Percentiles rank a stretch among this genome's conserved stretches.
Evolutionary conservation across 2,113 vertebrate species (phyloP).

Genomic region (Rhabdomys dilectus): DNA sequence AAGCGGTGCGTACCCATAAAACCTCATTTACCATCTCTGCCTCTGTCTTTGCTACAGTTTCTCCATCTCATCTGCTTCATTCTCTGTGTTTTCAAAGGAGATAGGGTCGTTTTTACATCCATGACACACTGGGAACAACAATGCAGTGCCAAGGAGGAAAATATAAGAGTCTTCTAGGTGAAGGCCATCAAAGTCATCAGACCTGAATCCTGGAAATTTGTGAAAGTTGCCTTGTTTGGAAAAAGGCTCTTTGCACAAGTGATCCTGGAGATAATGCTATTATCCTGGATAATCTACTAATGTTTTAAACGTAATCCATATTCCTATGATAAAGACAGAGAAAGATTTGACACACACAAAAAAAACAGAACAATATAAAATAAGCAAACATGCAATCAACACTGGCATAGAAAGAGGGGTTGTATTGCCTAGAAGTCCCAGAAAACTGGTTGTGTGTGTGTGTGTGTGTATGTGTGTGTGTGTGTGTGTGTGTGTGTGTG

Average conservation of each 20-base stretch:
- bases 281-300: conserved; percentile 18
- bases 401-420: not conserved
- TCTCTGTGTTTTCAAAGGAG: conserved; percentile 16
- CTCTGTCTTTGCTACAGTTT: conserved; percentile 2
- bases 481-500: no score
- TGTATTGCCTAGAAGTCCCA: not conserved
- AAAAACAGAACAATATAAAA: not conserved
- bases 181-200: not conserved
- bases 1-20: not conserved
- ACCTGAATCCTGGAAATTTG: not conserved
- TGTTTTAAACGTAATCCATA: not conserved
- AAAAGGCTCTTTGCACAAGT: not conserved
- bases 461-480: not conserved
- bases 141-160: not conserved
- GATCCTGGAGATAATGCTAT: not conserved
- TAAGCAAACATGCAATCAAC: not conserved
- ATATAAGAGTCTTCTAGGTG: not conserved
- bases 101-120: not conserved
- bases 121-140: not conserved
- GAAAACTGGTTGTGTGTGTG: not conserved
- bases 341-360: not conserved
- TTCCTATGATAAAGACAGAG: not conserved
- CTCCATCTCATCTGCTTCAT: not conserved
- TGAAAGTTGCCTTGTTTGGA: not conserved
- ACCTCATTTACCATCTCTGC: not conserved